Percentiles rank a stretch among this genome's conserved stretches.
phyloP scores from a whole-genome alignment of 2,888 invertebrate species.

The Phalangium opilio region DNA sequence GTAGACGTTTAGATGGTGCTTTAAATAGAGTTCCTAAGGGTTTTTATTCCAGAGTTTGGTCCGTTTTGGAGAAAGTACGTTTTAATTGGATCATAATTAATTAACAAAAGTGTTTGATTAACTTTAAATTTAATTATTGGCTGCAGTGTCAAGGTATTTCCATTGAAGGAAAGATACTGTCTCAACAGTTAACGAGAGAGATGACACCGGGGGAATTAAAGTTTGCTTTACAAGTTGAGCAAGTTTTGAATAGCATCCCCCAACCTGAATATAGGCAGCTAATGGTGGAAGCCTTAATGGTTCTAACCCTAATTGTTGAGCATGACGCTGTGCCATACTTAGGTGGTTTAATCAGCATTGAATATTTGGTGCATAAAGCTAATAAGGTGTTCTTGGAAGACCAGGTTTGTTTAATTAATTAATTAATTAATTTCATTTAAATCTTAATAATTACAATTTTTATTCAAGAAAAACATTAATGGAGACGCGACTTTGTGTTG shows the following conservation, averaged over 20 bases:
- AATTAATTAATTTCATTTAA: no score
- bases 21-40: constrained; percentile 90
- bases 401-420: constrained; percentile 73
- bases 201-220: constrained; percentile 98
- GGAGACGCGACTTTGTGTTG: constrained; percentile 91
- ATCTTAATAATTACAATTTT: background rate
- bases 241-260: constrained; percentile 87
- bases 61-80: constrained; percentile 62
- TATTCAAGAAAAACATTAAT: constrained; percentile 55
- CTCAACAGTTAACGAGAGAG: constrained; percentile 87
- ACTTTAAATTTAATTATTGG: constrained; percentile 22
- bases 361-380: constrained; percentile 80
- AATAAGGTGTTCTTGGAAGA: constrained; percentile 89
- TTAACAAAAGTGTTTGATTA: constrained; percentile 1
- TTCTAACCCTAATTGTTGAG: constrained; percentile 70
- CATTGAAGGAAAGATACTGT: constrained; percentile 77
- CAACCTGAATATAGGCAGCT: constrained; percentile 96
- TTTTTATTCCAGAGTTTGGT: constrained; percentile 92
- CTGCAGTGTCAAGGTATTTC: constrained; percentile 73
- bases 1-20: constrained; percentile 87
- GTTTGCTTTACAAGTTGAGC: constrained; percentile 93
- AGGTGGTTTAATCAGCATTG: constrained; percentile 69
- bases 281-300: constrained; percentile 90
- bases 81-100: background rate
- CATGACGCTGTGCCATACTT: constrained; percentile 60